Evolutionary conservation across 2,797 vertebrate genomes (phyloP), one percentile per base, ranked within the genome.

Genomic region (Babyrousa celebensis): DNA sequence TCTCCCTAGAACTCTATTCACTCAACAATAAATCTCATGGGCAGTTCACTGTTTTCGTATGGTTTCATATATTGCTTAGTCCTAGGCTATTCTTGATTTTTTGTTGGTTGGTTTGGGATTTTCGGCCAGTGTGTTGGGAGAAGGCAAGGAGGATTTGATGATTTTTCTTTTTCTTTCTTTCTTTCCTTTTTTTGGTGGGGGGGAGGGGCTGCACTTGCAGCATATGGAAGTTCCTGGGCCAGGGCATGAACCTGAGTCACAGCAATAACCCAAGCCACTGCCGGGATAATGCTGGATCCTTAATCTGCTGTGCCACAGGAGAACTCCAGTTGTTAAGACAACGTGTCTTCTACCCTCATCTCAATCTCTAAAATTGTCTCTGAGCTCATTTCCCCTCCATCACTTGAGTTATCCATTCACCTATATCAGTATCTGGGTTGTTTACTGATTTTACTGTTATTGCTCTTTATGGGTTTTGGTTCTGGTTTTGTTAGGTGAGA

Each of bases 401-500:
- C 29, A 12, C 12, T 71, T 15, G 29, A 63, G 43, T 89, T 52
- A 65, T 43, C 43, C 67, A 63, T 29, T 79, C 29, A 43, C 48
- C 40, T 54, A 17, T 63, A 80, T 3, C n/a, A n/a, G 29, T 62
- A 58, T 88, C 74, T 62, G 16, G 0, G 21, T 56, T 78, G 12
- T 54, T 79, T 63, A 48, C 21, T 83, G 32, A 43, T 80, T 90
- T 70, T 54, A 29, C 75, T 89, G 14, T 78, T 52, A 60, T n/a
- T 82, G 14, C 70, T 84, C 15, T 67, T 68, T 36, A 62, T 72
- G 25, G 25, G 48, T 71, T 77, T 93, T 70, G 60, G 1, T 18
- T 40, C 95, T 88, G 52, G 21, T 74, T 93, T 79, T 65, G 27
- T 43, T 91, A 79, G 65, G 54, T 65, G 79, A 56, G 16, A 72